Percentiles rank a stretch among this genome's conserved stretches.
Conservation (phyloP, 2,113 vertebrate species). For the Redunca redunca region DNA sequence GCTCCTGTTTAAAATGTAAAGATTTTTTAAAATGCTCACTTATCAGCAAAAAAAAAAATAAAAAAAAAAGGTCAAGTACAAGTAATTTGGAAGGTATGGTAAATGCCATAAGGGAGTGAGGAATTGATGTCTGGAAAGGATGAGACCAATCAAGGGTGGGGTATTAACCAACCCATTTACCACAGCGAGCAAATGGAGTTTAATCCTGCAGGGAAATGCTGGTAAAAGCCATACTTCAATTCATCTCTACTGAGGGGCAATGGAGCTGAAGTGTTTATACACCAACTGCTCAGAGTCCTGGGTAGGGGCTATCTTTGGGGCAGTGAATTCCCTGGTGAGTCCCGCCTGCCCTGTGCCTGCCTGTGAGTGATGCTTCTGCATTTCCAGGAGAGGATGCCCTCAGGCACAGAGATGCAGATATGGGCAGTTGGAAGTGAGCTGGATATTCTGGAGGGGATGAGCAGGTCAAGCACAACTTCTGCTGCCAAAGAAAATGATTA, state of each 20-base stretch:
- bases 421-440: background rate
- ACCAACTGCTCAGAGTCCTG: background rate
- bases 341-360: background rate
- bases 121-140: background rate
- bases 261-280: background rate
- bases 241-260: background rate
- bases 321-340: background rate
- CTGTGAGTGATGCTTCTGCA: background rate
- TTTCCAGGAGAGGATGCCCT: background rate
- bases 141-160: background rate
- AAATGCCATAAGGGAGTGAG: background rate
- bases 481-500: background rate
- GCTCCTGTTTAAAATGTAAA: background rate
- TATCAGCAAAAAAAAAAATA: background rate
- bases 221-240: background rate
- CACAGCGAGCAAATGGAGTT: background rate
- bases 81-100: background rate
- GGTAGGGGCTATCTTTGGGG: background rate
- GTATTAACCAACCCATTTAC: background rate
- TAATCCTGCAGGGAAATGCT: background rate
- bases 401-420: background rate
- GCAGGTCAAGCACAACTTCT: background rate
- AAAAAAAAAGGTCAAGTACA: background rate
- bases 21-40: background rate
- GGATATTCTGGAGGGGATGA: background rate